A percentile compares a stretch with the other conserved stretches of the same genome.
phyloP scores from a whole-genome alignment of 2,797 vertebrate genomes.

The Prionace glauca region DNA sequence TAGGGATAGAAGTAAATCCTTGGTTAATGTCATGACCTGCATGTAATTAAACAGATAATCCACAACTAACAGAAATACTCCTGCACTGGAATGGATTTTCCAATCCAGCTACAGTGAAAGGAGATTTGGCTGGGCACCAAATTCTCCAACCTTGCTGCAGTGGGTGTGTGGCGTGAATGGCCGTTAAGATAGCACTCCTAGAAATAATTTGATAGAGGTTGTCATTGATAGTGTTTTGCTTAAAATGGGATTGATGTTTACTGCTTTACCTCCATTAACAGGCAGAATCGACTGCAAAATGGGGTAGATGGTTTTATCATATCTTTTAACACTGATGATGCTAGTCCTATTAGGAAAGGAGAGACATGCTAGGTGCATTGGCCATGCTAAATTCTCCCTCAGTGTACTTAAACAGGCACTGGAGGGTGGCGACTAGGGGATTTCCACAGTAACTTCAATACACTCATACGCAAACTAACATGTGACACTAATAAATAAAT shows the following conservation, averaged over 20 bases:
- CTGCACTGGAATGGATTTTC: not conserved
- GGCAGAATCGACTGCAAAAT: not conserved
- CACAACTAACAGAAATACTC: not conserved
- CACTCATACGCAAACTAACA: too few species aligned
- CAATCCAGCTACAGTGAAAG: too few species aligned
- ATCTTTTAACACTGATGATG: not conserved
- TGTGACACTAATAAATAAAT: too few species aligned
- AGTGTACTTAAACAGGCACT: too few species aligned
- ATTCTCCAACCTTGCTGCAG: too few species aligned
- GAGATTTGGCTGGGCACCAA: too few species aligned
- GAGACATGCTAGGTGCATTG: not conserved
- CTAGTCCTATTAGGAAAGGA: not conserved
- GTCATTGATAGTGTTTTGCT: not conserved
- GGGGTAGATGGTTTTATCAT: not conserved
- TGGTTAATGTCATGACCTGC: not conserved
- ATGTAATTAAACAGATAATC: not conserved
- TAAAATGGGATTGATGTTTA: not conserved
- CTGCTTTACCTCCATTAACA: not conserved
- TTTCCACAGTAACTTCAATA: too few species aligned
- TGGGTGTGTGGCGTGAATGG: too few species aligned
- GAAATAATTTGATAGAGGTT: not conserved
- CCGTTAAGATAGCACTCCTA: too few species aligned
- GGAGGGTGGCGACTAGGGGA: too few species aligned
- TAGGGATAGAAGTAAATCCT: not conserved
- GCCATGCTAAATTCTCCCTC: too few species aligned